Base-by-base conservation (phyloP, 30 jellyfish, hydroid and myxozoan species). In the Cassiopea xamachana region DNA sequence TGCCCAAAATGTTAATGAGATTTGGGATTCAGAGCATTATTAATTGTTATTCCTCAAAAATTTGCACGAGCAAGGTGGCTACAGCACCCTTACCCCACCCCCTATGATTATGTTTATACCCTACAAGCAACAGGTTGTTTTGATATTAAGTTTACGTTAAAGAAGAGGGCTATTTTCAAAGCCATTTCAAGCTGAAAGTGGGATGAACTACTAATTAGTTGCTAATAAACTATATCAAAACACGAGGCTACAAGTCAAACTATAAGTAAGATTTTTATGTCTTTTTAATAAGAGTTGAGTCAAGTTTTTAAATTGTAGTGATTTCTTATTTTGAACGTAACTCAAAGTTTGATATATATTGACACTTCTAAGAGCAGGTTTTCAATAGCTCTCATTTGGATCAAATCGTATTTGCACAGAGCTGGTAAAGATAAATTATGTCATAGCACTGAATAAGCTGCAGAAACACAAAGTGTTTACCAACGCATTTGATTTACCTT, bases 301-400 rank as follows among this genome's bases (percentile, higher is more conserved):
- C 50, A 17, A 16, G 2, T 19, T 27, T 43, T 8, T 71, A 55
- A 4, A 14, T 18, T 71, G 80, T 71, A 14, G 80, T 71, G 80
- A 71, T 12, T 71, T 43, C 51, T 71, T 15, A 71, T 71, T 14
- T 71, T 71, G 80, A 71, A 18, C 27, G 80, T 71, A 71, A 71
- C 80, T 71, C 27, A 71, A 71, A n/a, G 39, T 19, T 19, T n/a
- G 87, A 58, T 19, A 60, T 75, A 82, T 85, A 73, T 85, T 73
- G 87, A 85, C 87, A 73, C 7, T 9, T 48, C 62, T 67, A 73
- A 85, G 82, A 85, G 84, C 94, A 77, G 94, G 89, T 77, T 86
- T 87, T 64, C 64, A 46, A 50, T 18, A 62, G 74, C 72, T 75
- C 89, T 64, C 46, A 17, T 58, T 1, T 67, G 6, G 79, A 78